Conservation (phyloP, 1,140 invertebrate genomes). For the Parasteatoda tepidariorum region DNA sequence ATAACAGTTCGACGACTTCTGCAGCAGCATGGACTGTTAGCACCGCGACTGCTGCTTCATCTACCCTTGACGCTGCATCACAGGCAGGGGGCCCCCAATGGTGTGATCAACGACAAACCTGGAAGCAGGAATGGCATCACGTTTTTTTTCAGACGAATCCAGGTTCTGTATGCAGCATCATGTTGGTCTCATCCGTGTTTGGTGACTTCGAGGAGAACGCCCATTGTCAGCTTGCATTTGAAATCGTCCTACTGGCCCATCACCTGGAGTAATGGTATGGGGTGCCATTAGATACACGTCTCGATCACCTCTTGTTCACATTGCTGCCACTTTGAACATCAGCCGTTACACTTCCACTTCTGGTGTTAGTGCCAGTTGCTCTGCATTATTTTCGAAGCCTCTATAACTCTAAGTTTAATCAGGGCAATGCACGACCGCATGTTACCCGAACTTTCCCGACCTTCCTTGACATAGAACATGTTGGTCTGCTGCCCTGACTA, state of each 20-base stretch:
- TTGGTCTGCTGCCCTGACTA: not conserved
- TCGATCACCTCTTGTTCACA: not conserved
- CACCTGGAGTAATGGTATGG: not conserved
- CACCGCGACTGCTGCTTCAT: not conserved
- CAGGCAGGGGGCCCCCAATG: not conserved
- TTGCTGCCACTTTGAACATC: not conserved
- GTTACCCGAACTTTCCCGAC: not conserved
- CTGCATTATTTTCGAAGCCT: not conserved
- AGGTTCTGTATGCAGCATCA: not conserved
- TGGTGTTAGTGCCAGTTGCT: not conserved
- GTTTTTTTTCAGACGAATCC: not conserved
- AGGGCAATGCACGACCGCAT: not conserved
- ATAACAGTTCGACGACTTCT: not conserved
- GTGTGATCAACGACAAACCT: not conserved
- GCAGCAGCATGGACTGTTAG: not conserved
- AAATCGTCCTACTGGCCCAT: not conserved
- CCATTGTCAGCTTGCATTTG: slow-evolving; percentile 1
- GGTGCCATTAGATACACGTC: not conserved
- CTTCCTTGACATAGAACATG: not conserved
- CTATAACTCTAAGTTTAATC: not conserved
- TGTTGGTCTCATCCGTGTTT: not conserved
- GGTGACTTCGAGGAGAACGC: not conserved
- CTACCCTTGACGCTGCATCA: not conserved
- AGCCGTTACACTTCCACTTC: no score
- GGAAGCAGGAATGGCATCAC: not conserved